phyloP scores from a whole-genome alignment of 2,888 invertebrate genomes.

The Catocala sponsa region DNA sequence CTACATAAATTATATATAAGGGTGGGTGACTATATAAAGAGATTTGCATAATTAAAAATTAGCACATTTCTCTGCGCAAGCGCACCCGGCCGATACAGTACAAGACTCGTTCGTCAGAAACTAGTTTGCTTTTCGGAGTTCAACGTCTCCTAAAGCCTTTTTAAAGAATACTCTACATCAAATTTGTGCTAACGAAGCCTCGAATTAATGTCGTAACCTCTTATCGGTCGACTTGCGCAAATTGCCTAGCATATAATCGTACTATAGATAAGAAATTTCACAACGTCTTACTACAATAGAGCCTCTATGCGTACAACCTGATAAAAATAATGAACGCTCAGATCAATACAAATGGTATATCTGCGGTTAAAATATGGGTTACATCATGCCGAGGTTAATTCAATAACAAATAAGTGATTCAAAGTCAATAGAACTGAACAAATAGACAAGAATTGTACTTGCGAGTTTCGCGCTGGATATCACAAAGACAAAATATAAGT shows the following conservation, averaged over 20 bases:
- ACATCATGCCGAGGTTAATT: conserved; percentile 23
- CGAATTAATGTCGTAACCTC: conserved; percentile 41
- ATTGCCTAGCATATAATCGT: conserved; percentile 24
- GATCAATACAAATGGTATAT: conserved; percentile 11
- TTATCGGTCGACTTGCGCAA: conserved; percentile 53
- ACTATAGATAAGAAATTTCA: conserved; percentile 56
- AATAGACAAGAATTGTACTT: conserved; percentile 4
- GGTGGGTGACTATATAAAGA: not conserved
- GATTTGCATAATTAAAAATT: conserved; percentile 44
- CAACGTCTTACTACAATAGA: conserved; percentile 38
- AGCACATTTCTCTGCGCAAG: conserved; percentile 40
- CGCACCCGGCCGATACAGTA: conserved; percentile 52
- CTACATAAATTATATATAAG: no score
- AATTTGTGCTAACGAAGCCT: conserved; percentile 24
- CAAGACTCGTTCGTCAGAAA: conserved; percentile 69
- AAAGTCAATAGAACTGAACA: conserved; percentile 21
- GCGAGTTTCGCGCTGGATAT: not conserved
- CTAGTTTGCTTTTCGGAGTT: conserved; percentile 80
- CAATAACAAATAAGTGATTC: conserved; percentile 28
- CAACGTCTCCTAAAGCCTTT: conserved; percentile 66
- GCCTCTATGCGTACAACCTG: conserved; percentile 23
- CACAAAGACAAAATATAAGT: conserved; percentile 33
- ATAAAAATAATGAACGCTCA: conserved; percentile 31
- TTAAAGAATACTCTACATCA: conserved; percentile 33
- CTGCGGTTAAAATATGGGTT: conserved; percentile 26